phyloP scores from a whole-genome alignment of 2,113 vertebrate genomes.

The Chloropsis cyanopogon region DNA sequence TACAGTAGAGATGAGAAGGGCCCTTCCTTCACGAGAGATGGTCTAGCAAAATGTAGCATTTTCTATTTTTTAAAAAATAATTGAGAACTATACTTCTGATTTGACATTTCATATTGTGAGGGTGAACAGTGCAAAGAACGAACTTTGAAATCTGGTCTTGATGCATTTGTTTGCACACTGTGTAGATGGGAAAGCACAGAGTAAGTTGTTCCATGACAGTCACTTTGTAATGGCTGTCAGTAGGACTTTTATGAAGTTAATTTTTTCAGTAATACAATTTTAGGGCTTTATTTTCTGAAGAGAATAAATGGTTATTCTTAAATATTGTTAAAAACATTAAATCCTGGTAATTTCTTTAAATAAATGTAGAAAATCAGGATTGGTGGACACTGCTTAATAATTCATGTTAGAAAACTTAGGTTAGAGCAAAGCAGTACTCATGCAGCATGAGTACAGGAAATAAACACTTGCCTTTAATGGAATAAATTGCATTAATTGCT shows the following conservation, averaged over 20 bases:
- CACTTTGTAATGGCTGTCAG: background rate
- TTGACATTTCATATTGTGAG: background rate
- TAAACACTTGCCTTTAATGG: background rate
- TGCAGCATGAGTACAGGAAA: background rate
- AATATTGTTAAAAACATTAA: background rate
- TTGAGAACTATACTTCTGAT: background rate
- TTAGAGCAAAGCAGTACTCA: background rate
- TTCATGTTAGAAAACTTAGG: background rate
- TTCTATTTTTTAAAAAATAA: background rate
- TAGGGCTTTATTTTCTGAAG: background rate
- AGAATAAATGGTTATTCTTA: background rate
- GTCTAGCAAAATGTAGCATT: background rate
- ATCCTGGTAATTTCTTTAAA: background rate
- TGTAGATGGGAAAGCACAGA: background rate
- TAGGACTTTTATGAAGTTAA: background rate
- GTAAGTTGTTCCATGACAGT: rapidly evolving
- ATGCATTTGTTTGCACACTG: background rate
- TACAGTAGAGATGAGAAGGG: background rate
- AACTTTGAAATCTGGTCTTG: background rate
- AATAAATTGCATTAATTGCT: background rate
- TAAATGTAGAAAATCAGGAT: background rate
- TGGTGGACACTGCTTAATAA: background rate
- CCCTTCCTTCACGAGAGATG: background rate
- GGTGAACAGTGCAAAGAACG: background rate
- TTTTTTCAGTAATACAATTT: background rate